Evolutionary conservation across 2,113 vertebrate species (phyloP), one percentile per base, ranked within the genome.

Genomic region (Urocynchramus pylzowi): DNA sequence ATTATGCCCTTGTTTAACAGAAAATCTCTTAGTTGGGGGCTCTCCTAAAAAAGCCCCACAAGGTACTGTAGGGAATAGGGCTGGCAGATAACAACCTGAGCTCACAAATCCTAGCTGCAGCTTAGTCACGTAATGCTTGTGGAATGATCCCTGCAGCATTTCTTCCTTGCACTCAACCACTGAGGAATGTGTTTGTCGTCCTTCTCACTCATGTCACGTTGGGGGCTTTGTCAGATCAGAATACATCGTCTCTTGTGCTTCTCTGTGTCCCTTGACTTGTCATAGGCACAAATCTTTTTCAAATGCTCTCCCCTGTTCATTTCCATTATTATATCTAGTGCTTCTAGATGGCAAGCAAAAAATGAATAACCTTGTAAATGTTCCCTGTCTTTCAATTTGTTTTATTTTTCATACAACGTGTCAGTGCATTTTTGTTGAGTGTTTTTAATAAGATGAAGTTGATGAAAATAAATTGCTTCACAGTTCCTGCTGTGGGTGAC

Each of bases 401-500:
- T 97, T 94, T 94, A 94, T 93, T 96, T 97, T 93, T 80, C 75
- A 71, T 95, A 59, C 63, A 56, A 71, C 11, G 0, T 84, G 96
- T 96, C 96, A 93, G 88, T 94, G 89, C 84, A 53, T 87, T 96
- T 94, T 95, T 87, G 87, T 90, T 85, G 86, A 94, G 73, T 86
- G 90, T 87, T 96, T 96, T 96, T 96, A 96, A 91, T 97, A 94
- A 93, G 93, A 86, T 83, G 85, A 95, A 94, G 87, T 79, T 96
- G 95, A 95, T 96, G 93, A 96, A 96, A 97, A 97, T 95, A 93
- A 95, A 97, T 95, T 97, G 89, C 85, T 93, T 88, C 73, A 47
- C 94, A 91, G 92, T 88, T 97, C 90, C 96, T 96, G 82, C 92
- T 95, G 95, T 92, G 90, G 87, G 90, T 97, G 93, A 96, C 94